Percentiles rank a stretch among this genome's conserved stretches.
These are phyloP conservation scores for Drosophila siamana DNA, from an alignment of 2,888 invertebrate species.

Conservation along the genomic window DNA sequence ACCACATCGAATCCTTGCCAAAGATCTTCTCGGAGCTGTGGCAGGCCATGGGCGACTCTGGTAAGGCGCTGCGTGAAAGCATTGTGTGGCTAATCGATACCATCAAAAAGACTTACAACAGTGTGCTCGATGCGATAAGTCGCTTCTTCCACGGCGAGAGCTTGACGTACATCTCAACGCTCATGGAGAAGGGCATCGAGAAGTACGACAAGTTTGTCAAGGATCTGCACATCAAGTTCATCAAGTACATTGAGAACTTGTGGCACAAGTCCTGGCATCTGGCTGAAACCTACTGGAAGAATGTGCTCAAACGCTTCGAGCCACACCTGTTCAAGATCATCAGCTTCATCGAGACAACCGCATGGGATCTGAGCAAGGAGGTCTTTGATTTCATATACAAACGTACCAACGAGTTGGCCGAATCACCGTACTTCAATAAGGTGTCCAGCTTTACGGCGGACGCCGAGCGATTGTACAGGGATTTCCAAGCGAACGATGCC, in stretches of 20 bases:
- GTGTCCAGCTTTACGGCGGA: conserved; percentile 93
- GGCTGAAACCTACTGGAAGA: conserved; percentile 90
- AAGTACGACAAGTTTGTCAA: conserved; percentile 93
- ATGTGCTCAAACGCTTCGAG: conserved; percentile 90
- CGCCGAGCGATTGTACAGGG: conserved; percentile 91
- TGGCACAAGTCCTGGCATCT: conserved; percentile 90
- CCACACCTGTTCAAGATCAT: conserved; percentile 91
- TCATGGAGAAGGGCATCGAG: conserved; percentile 89
- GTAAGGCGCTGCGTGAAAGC: conserved; percentile 91
- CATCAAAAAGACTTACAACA: conserved; percentile 90
- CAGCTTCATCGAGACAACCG: conserved; percentile 91
- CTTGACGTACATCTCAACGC: conserved; percentile 89
- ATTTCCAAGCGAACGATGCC: conserved; percentile 91
- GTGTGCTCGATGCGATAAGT: conserved; percentile 89
- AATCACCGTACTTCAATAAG: conserved; percentile 92
- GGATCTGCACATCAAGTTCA: conserved; percentile 89
- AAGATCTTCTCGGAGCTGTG: conserved; percentile 93
- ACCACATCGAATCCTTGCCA: conserved; percentile 92
- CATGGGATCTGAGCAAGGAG: conserved; percentile 91
- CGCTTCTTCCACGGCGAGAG: conserved; percentile 91
- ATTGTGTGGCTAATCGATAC: conserved; percentile 89
- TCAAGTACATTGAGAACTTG: conserved; percentile 90
- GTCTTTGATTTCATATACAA: conserved; percentile 92
- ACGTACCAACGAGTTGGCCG: conserved; percentile 91
- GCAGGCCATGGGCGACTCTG: conserved; percentile 94